These are phyloP conservation scores for Cyprinodon diabolis DNA, from an alignment of 2,797 vertebrate species.

Conservation along the genomic window DNA sequence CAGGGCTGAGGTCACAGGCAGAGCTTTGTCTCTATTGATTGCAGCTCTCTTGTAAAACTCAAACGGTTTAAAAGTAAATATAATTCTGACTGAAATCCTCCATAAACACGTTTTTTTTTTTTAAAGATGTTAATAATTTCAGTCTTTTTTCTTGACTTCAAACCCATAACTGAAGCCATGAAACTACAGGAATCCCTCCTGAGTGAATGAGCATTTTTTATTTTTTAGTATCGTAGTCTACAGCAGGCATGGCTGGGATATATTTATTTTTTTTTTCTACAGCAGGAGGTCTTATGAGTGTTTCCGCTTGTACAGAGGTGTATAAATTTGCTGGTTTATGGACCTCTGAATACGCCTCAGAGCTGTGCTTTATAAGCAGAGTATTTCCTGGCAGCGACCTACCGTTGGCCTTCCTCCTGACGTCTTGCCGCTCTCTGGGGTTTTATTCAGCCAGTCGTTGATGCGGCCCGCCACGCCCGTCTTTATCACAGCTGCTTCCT, in stretches of 20 bases:
- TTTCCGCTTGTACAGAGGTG: not conserved
- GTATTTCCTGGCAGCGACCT: conserved; percentile 65
- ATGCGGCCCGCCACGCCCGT: conserved; percentile 97
- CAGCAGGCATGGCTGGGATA: not conserved
- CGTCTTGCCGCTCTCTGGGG: conserved; percentile 90
- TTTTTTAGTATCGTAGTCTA: not conserved
- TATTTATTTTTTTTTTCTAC: too few relatives aligned
- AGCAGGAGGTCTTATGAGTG: not conserved
- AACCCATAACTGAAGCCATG: not conserved
- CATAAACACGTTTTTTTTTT: not conserved
- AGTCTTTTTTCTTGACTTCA: not conserved
- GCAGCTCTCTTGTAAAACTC: not conserved
- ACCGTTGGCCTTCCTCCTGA: conserved; percentile 90
- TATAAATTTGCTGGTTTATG: not conserved
- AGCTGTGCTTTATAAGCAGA: conserved; percentile 1
- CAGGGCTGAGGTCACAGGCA: conserved; percentile 2
- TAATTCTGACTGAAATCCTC: conserved; percentile 4
- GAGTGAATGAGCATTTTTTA: not conserved
- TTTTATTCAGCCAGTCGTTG: conserved; percentile 98
- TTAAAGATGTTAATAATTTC: not conserved
- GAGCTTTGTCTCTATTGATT: not conserved
- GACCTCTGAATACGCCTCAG: not conserved
- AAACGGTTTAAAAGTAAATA: not conserved
- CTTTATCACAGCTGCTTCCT: conserved; percentile 98
- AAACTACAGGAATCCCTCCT: not conserved